Percentiles rank a stretch among this genome's conserved stretches.
Conservation (phyloP, 2,888 invertebrate genomes). For the Bugula neritina region DNA sequence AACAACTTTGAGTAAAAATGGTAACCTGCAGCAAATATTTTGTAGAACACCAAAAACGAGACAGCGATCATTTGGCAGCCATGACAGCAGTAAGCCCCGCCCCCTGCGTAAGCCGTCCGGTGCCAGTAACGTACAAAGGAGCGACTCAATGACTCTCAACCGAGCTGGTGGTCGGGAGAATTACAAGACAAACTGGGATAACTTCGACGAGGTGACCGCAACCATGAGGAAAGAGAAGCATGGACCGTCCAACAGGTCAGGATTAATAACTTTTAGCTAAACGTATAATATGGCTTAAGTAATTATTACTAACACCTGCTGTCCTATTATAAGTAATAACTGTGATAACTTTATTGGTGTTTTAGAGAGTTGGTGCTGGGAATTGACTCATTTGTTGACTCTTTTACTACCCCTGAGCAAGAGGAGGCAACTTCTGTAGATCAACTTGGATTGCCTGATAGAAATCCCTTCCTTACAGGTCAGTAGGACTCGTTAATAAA, state of each 20-base stretch:
- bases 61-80: not conserved
- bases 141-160: conserved; percentile 21
- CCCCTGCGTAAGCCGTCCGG: conserved; percentile 9
- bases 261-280: too few relatives aligned
- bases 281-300: too few relatives aligned
- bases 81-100: conserved; percentile 8
- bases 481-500: too few relatives aligned
- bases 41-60: conserved; percentile 11
- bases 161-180: conserved; percentile 14
- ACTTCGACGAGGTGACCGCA: conserved; percentile 21
- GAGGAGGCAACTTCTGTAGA: conserved; percentile 24
- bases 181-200: conserved; percentile 16
- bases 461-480: conserved; percentile 23
- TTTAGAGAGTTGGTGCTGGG: conserved; percentile 14
- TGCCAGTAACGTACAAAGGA: not conserved
- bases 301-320: too few relatives aligned
- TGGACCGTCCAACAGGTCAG: not conserved
- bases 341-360: too few relatives aligned
- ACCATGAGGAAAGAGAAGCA: conserved; percentile 14
- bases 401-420: conserved; percentile 10
- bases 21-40: too few relatives aligned
- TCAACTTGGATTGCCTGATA: not conserved
- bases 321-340: too few relatives aligned
- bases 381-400: conserved; percentile 17
- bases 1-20: too few relatives aligned